Base-by-base conservation (phyloP, 2,888 invertebrate genomes). In the Ennomos erosarius region DNA sequence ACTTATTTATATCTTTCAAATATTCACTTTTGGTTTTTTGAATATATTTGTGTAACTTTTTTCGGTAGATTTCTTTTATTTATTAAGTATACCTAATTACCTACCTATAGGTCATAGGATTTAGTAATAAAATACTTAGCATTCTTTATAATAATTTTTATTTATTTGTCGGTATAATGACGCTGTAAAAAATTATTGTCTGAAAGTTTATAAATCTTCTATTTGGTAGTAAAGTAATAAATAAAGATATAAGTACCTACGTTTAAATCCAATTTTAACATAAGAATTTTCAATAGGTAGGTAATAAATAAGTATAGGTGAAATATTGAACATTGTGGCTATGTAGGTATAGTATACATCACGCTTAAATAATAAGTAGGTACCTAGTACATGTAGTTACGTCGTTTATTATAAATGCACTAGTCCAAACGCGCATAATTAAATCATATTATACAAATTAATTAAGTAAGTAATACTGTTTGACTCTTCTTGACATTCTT, bases 181-280 rank as follows among this genome's bases (percentile, higher is more conserved):
- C 85, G 84, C 82, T 89, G 89, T 88, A 90, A 87, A 88, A 87
- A 85, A 85, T 90, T 90, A 91, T 90, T 90, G 90, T 91, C 89
- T 86, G 88, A 86, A 85, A 82, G 81, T 84, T 84, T 70, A 80
- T 85, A 81, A 84, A 85, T 86, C 78, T 82, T 82, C 70, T 60
- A 77, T 84, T 85, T 84, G 74, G 76, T 81, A 80, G 72, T 72
- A 76, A 68, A 62, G 68, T 55, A 47, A 64, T 80, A 80, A 77
- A 78, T 26, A 74, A 74, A 76, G 70, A 75, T 73, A 74, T 48
- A 11, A 12, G 65, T 16, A 75, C 69, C 65, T 73, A 67, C 9
- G 43, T 35, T 38, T n/a, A 48, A 55, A 55, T 49, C 5, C 26
- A 26, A 26, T 26, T 26, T 26, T 26, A 26, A 5, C 26, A 26